phyloP scores from a whole-genome alignment of 2,888 invertebrate species.

The Gibbula magus region DNA sequence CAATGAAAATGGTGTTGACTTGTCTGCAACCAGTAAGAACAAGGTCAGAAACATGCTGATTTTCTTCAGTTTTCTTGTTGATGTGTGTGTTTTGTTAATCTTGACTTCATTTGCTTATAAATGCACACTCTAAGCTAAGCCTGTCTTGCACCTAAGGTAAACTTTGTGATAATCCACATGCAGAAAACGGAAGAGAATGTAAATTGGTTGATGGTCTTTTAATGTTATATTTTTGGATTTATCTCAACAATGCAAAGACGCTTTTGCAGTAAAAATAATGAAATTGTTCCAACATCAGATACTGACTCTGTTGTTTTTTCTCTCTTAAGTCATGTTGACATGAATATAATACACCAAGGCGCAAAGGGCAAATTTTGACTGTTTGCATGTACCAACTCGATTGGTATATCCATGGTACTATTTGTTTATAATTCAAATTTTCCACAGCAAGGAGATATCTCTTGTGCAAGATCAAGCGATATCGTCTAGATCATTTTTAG shows the following conservation, averaged over 20 bases:
- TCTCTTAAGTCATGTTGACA: no score
- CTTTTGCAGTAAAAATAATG: conserved; percentile 48
- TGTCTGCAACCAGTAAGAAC: no score
- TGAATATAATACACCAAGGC: no score
- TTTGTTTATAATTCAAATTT: no score
- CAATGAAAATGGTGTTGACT: no score
- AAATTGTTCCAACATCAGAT: conserved; percentile 5
- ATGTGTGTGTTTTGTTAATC: conserved; percentile 2
- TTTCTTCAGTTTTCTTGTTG: background rate
- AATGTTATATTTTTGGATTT: conserved; percentile 38
- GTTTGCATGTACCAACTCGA: no score
- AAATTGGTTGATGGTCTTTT: conserved; percentile 33
- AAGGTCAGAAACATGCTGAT: background rate
- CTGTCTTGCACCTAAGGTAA: conserved; percentile 13
- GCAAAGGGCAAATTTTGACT: no score
- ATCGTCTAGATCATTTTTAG: no score
- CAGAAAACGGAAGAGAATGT: conserved; percentile 29
- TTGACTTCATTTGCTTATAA: background rate
- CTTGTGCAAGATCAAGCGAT: no score
- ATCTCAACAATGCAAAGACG: conserved; percentile 35
- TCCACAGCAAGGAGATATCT: no score
- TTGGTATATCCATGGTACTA: no score
- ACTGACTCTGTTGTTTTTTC: background rate
- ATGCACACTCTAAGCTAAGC: background rate
- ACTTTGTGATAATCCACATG: conserved; percentile 11